Conservation (phyloP, 30 jellyfish, hydroid and myxozoan species). For the Aurelia aurita region DNA sequence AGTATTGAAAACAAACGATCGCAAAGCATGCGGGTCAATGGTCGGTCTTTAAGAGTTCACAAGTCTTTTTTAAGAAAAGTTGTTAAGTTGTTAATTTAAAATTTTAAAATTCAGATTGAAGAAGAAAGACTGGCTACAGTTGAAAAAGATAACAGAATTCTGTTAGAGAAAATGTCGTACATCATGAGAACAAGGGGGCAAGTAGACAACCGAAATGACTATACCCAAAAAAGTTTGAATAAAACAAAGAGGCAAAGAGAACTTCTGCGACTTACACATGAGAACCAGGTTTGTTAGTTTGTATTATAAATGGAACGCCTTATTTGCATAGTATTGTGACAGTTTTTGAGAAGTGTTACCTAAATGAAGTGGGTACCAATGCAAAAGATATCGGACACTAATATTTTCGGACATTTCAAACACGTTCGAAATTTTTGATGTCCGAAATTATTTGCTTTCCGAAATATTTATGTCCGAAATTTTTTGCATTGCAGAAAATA, state of each 20-base stretch:
- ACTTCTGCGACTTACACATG: conserved; percentile 92
- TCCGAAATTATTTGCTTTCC: no score
- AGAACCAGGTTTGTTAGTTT: conserved; percentile 80
- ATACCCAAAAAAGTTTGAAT: conserved; percentile 92
- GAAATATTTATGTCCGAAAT: no score
- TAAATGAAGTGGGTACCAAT: no score
- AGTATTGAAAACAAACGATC: no score
- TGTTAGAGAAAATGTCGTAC: conserved; percentile 93
- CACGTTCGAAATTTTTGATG: no score
- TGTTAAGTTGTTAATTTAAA: neutral
- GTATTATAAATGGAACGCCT: neutral
- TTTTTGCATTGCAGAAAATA: no score
- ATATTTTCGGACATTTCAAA: no score
- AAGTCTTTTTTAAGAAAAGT: neutral
- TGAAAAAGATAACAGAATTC: conserved; percentile 92
- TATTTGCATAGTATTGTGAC: neutral
- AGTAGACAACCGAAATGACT: conserved; percentile 93
- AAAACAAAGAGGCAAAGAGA: conserved; percentile 95
- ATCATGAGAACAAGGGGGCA: conserved; percentile 96
- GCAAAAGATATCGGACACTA: no score
- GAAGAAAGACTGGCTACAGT: conserved; percentile 95
- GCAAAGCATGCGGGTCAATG: no score
- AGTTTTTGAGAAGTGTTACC: neutral
- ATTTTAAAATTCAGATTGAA: conserved; percentile 61
- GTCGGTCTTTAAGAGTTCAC: neutral